Evolutionary conservation across 2,113 vertebrate genomes (phyloP).

Genomic region (Pygoscelis adeliae): DNA sequence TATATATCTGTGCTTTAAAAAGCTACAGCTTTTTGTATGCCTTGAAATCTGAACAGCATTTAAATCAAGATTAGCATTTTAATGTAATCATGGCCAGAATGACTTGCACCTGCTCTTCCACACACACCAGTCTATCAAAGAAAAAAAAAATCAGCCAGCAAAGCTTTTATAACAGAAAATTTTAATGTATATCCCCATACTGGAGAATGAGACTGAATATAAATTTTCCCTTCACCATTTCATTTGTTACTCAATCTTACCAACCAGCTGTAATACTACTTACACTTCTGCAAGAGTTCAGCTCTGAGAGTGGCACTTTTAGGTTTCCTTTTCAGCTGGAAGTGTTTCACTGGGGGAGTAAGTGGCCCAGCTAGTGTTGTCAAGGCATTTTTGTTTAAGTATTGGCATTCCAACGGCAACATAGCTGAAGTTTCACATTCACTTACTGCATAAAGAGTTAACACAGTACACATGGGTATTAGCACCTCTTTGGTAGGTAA

Average conservation of each 20-base stretch:
- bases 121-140: neutral
- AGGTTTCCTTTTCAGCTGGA: slow-evolving; percentile 95
- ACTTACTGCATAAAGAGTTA: slow-evolving; percentile 77
- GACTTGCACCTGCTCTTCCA: neutral
- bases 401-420: slow-evolving; percentile 96
- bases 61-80: neutral
- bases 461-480: neutral
- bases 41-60: slow-evolving; percentile 4
- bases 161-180: neutral
- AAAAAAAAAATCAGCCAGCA: neutral
- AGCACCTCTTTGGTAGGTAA: neutral
- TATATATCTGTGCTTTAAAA: neutral
- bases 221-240: neutral
- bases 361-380: slow-evolving; percentile 94
- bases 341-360: slow-evolving; percentile 95
- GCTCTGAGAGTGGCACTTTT: slow-evolving; percentile 97
- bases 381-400: slow-evolving; percentile 95
- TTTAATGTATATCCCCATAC: neutral
- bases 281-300: slow-evolving; percentile 97
- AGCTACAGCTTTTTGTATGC: neutral
- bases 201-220: neutral
- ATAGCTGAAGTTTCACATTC: slow-evolving; percentile 96
- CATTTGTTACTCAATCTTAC: neutral
- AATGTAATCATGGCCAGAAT: neutral
- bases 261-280: slow-evolving; percentile 46